These are phyloP conservation scores for Opisthocomus hoazin DNA, from an alignment of 2,113 vertebrate species.

Conservation along the genomic window DNA sequence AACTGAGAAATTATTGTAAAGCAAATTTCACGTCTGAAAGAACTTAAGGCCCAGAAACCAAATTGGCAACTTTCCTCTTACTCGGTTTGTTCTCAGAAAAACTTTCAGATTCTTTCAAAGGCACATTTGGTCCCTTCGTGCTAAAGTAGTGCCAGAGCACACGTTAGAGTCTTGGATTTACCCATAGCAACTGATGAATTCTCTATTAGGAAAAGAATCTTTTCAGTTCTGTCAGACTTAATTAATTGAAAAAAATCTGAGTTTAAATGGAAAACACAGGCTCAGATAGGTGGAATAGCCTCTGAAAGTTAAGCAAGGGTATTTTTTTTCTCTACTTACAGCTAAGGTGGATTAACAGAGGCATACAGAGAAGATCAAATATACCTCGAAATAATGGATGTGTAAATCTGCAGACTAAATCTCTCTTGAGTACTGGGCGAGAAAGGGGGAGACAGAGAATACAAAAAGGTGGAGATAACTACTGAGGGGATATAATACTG, in stretches of 20 bases:
- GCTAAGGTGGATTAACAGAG: slow-evolving; percentile 55
- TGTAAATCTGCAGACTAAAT: slow-evolving; percentile 59
- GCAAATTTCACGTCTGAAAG: not conserved
- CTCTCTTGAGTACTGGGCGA: slow-evolving; percentile 28
- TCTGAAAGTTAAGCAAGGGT: slow-evolving; percentile 40
- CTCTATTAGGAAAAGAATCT: slow-evolving; percentile 16
- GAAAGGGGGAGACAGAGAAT: not conserved
- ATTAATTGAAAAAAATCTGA: not conserved
- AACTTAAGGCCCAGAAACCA: not conserved
- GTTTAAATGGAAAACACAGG: slow-evolving; percentile 19
- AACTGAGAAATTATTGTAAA: not conserved
- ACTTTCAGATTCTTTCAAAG: slow-evolving; percentile 14
- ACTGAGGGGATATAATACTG: slow-evolving; percentile 8
- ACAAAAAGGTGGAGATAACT: slow-evolving; percentile 38
- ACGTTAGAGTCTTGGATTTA: slow-evolving; percentile 9
- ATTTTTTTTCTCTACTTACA: slow-evolving; percentile 30
- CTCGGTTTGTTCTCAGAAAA: not conserved
- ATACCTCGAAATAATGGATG: slow-evolving; percentile 58
- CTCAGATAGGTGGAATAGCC: slow-evolving; percentile 12
- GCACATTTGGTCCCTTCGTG: not conserved
- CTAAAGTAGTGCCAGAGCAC: slow-evolving; percentile 17
- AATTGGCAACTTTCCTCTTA: not conserved
- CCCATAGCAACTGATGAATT: slow-evolving; percentile 5
- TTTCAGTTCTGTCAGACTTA: not conserved
- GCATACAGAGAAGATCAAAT: slow-evolving; percentile 63